These are phyloP conservation scores for Chlorospingus flavigularis DNA, from an alignment of 2,797 vertebrate species.

Conservation along the genomic window DNA sequence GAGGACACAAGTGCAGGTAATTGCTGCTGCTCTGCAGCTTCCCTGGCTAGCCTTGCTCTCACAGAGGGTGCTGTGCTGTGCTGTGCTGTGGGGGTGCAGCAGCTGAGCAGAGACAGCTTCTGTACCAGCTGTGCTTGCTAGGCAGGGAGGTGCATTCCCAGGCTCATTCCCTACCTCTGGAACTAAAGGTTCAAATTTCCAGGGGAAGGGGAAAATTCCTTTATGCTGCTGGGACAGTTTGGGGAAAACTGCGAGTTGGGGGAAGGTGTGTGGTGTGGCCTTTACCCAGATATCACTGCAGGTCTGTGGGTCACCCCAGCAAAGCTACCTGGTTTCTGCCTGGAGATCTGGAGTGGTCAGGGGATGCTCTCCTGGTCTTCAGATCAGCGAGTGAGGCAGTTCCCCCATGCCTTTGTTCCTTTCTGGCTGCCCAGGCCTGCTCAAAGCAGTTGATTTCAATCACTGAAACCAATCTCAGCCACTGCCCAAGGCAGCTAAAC, in stretches of 20 bases:
- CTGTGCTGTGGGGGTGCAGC: neutral
- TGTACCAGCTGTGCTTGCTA: neutral
- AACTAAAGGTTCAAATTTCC: neutral
- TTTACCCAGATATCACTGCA: neutral
- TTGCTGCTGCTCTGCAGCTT: neutral
- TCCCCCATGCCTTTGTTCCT: neutral
- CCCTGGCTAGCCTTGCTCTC: neutral
- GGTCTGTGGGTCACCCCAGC: neutral
- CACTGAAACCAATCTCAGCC: neutral
- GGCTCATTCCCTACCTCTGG: neutral
- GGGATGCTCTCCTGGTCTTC: neutral
- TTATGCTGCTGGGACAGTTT: neutral
- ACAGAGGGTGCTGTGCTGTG: fast-evolving
- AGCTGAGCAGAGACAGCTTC: neutral
- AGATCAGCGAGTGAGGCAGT: fast-evolving
- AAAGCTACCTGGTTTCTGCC: neutral
- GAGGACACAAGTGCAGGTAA: neutral
- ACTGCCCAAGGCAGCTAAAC: neutral
- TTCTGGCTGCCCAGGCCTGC: neutral
- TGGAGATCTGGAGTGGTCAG: neutral
- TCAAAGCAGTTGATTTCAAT: neutral
- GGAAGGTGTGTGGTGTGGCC: neutral
- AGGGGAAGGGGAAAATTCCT: neutral
- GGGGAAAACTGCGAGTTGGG: neutral
- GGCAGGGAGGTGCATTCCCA: neutral